Evolutionary conservation across 2,113 vertebrate species (phyloP).

Genomic region (Himantopus leucocephalus): DNA sequence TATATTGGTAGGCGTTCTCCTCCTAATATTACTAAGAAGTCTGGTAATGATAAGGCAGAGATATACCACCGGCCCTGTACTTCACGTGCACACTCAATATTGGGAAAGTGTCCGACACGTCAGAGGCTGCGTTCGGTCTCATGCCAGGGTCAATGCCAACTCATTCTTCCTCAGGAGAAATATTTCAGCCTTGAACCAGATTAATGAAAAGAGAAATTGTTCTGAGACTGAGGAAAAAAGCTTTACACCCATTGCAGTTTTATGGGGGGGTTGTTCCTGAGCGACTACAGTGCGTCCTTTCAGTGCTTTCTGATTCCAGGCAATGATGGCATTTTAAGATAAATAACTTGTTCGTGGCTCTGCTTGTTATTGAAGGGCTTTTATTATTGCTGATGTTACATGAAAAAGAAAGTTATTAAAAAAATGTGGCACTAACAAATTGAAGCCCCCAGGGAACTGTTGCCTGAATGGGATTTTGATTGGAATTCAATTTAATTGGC

Average conservation of each 20-base stretch:
- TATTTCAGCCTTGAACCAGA: not conserved
- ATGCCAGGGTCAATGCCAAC: not conserved
- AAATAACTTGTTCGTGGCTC: constrained; percentile 9
- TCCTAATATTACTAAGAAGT: not conserved
- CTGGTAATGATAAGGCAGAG: not conserved
- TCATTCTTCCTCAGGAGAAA: constrained; percentile 1
- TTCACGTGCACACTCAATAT: accelerated
- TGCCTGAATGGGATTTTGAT: constrained; percentile 67
- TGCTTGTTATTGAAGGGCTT: constrained; percentile 39
- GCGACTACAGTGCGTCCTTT: not conserved
- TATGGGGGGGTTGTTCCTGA: not conserved
- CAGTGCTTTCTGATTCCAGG: constrained; percentile 16
- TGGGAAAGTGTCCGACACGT: not conserved
- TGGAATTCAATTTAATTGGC: constrained; percentile 71
- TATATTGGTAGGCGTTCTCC: not conserved
- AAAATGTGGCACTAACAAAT: constrained; percentile 63
- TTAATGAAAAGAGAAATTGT: constrained; percentile 31
- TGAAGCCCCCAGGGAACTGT: constrained; percentile 57
- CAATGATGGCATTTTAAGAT: constrained; percentile 46
- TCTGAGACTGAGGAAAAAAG: not conserved
- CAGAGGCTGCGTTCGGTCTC: not conserved
- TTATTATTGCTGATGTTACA: constrained; percentile 56
- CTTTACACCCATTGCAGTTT: not conserved
- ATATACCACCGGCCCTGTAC: not conserved
- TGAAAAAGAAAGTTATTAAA: constrained; percentile 64